Base-by-base conservation (phyloP, 2,888 invertebrate genomes). In the Chydorus sphaericus region DNA sequence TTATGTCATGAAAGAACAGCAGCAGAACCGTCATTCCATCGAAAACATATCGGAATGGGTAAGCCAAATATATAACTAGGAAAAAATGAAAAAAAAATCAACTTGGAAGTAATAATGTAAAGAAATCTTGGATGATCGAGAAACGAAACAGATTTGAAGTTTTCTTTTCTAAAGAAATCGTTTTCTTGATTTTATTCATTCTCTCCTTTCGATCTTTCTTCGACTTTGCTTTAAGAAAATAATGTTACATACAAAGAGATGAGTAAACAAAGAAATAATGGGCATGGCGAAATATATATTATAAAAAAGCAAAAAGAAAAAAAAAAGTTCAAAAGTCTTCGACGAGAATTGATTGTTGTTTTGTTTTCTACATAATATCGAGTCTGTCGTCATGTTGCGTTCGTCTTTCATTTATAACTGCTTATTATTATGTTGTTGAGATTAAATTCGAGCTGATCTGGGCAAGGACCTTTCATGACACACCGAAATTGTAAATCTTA, bases 361-460 rank as follows among this genome's bases (percentile, higher is more conserved):
- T 44, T 44, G 11, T 44, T 44, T 2, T 44, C 14, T 44, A 14
- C 28, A 26, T 39, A 20, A 20, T 4, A 20, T 16, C 20, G 16
- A 20, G 14, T 39, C 20, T 39, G 16, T 39, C n/a, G 16, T 38
- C n/a, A 20, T 39, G 5, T 11, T 44, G 20, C 23, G 6, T n/a
- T 39, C 39, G 39, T 39, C 23, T 23, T 39, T n/a, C 36, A n/a
- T 14, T 39, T 11, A 18, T 38, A 2, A 18, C 20, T 14, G 16
- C 20, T 38, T 37, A 10, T 8, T 37, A 20, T 38, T 11, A 26
- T 44, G 10, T 38, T 5, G 23, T 26, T 44, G 44, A 44, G 44
- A 44, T 44, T 44, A 23, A 23, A 44, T 20, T 44, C 44, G 28
- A 44, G 44, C 44, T 44, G 44, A 44, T 44, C 44, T 44, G 44